A percentile compares a stretch with the other conserved stretches of the same genome.
Evolutionary conservation across 2,797 vertebrate species (phyloP).

Genomic region (Lerista edwardsae): DNA sequence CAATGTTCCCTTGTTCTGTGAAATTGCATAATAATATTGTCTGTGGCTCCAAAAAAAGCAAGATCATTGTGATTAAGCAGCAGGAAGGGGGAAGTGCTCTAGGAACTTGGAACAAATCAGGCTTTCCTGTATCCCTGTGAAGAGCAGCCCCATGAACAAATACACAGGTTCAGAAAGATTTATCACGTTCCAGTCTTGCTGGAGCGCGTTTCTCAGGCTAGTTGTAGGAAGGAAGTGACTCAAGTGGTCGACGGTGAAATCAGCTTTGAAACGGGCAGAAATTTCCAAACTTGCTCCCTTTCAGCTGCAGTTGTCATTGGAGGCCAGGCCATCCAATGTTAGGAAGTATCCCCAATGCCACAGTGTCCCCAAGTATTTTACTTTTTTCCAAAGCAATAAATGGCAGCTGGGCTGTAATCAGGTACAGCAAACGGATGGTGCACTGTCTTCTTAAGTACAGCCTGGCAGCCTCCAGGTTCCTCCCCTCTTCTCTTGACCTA

Average conservation of each 20-base stretch:
- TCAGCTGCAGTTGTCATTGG: not conserved
- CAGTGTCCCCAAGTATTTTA: not conserved
- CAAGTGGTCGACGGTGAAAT: slow-evolving; percentile 69
- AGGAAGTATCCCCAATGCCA: not conserved
- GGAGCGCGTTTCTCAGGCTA: slow-evolving; percentile 53
- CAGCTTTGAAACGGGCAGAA: slow-evolving; percentile 58
- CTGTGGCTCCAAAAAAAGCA: not conserved
- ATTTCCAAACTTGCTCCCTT: slow-evolving; percentile 37
- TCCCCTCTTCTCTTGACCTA: not conserved
- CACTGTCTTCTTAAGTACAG: not conserved
- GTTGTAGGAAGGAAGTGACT: slow-evolving; percentile 71
- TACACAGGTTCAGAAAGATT: slow-evolving; percentile 64
- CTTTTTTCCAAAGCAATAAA: not conserved
- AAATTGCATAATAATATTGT: not conserved
- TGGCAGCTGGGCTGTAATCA: not conserved
- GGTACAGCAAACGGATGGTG: not conserved
- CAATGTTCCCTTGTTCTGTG: not conserved
- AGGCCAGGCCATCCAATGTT: not conserved
- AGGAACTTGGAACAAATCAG: slow-evolving; percentile 11
- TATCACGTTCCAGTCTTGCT: slow-evolving; percentile 63
- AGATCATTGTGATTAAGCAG: slow-evolving; percentile 18
- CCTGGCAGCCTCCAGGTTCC: too few species aligned
- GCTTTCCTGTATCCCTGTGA: slow-evolving; percentile 31
- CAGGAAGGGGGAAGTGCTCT: slow-evolving; percentile 21
- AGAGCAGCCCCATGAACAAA: slow-evolving; percentile 21